Conservation (phyloP, 2,113 vertebrate genomes). For the Centropus bengalensis region DNA sequence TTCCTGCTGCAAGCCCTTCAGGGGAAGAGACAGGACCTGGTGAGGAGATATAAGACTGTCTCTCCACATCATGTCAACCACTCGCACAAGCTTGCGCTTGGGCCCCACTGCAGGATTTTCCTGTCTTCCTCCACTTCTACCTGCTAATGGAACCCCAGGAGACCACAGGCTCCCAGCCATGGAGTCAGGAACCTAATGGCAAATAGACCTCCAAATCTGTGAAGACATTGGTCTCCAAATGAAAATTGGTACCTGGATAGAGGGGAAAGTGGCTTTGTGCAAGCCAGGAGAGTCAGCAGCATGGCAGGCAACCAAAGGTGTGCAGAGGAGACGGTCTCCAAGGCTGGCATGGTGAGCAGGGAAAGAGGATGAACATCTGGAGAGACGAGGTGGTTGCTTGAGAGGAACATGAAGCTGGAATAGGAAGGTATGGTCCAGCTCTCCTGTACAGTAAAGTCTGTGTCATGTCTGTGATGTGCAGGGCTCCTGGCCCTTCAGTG, state of each 20-base stretch:
- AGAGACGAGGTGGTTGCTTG: neutral
- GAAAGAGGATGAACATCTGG: neutral
- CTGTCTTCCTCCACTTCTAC: neutral
- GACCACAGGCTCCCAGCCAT: neutral
- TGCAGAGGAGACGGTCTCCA: neutral
- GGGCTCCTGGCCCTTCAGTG: neutral
- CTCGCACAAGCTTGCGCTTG: neutral
- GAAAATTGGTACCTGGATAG: neutral
- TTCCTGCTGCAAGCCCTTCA: neutral
- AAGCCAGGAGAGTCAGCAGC: neutral
- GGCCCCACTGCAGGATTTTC: neutral
- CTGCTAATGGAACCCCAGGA: conserved; percentile 26
- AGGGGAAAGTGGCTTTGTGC: neutral
- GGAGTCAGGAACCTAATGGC: neutral
- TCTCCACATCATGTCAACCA: conserved; percentile 35
- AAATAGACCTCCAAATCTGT: neutral
- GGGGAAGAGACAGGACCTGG: conserved; percentile 12
- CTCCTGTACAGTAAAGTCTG: neutral
- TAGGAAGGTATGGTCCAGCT: neutral
- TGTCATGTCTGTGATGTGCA: neutral
- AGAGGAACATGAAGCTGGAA: neutral
- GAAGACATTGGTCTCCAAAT: neutral
- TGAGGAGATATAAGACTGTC: conserved; percentile 34
- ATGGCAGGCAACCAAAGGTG: neutral
- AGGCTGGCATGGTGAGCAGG: neutral